These are phyloP conservation scores for Acanthornis magna DNA, from an alignment of 2,797 vertebrate species.

Conservation along the genomic window DNA sequence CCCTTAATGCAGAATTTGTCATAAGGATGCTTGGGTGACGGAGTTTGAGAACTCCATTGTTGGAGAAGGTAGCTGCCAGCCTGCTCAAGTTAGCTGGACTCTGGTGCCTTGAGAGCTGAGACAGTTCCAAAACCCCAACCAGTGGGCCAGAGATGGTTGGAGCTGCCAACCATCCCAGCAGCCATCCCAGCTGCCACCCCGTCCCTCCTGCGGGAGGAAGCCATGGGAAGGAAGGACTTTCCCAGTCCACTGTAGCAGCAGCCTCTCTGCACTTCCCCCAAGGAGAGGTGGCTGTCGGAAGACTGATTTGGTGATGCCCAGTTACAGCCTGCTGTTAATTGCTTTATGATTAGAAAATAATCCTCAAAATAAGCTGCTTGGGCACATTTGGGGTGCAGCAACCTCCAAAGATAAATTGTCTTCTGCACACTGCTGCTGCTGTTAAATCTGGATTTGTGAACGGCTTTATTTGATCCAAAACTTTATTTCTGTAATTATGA, in stretches of 20 bases:
- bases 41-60: not conserved
- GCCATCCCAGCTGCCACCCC: not conserved
- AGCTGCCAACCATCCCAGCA: not conserved
- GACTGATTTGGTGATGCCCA: not conserved
- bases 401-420: not conserved
- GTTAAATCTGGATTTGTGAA: not conserved
- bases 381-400: not conserved
- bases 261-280: not conserved
- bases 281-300: not conserved
- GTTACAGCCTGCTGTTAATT: not conserved
- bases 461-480: not conserved
- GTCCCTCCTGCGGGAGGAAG: fast-evolving
- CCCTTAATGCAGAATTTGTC: not conserved
- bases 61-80: not conserved
- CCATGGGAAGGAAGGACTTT: not conserved
- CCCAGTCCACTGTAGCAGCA: fast-evolving
- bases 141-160: not conserved
- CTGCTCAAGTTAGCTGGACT: not conserved
- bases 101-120: not conserved
- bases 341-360: not conserved
- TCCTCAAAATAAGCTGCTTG: not conserved
- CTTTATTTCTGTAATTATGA: not conserved
- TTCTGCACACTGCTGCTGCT: not conserved
- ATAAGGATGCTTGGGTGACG: fast-evolving
- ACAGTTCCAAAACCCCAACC: fast-evolving